These are phyloP conservation scores for Bombylius major DNA, from an alignment of 2,888 invertebrate genomes.

Conservation along the genomic window DNA sequence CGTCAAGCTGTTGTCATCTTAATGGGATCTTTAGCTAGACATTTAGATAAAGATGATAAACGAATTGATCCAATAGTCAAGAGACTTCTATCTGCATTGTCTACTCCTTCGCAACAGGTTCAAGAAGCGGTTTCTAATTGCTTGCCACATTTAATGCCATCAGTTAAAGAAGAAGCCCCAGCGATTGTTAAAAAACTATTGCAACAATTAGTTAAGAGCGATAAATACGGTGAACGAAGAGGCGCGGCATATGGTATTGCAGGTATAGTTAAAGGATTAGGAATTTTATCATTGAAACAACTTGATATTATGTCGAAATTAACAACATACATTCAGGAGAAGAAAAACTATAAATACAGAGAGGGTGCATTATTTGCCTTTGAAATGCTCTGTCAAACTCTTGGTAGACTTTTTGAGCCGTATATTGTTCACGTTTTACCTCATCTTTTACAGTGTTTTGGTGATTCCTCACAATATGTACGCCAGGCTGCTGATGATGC, in stretches of 20 bases:
- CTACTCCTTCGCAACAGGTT: conserved; percentile 95
- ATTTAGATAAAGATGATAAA: conserved; percentile 80
- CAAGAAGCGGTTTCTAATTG: conserved; percentile 97
- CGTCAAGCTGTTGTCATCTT: conserved; percentile 93
- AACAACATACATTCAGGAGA: conserved; percentile 89
- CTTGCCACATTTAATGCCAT: conserved; percentile 83
- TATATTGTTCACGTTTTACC: conserved; percentile 97
- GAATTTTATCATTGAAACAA: conserved; percentile 88
- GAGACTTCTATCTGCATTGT: conserved; percentile 77
- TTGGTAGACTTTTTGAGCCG: conserved; percentile 95
- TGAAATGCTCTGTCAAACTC: conserved; percentile 80
- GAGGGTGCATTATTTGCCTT: conserved; percentile 96
- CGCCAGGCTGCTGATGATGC: conserved; percentile 94
- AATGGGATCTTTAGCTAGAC: conserved; percentile 94
- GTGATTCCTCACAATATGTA: conserved; percentile 90
- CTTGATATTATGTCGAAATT: conserved; percentile 90
- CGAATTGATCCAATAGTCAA: conserved; percentile 89
- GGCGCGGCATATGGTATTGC: conserved; percentile 98
- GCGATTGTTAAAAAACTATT: conserved; percentile 76
- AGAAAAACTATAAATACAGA: conserved; percentile 86
- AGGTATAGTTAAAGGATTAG: conserved; percentile 92
- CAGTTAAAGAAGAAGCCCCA: conserved; percentile 83
- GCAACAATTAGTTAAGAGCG: conserved; percentile 75
- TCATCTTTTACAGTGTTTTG: conserved; percentile 87
- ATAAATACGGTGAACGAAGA: conserved; percentile 70